Evolutionary conservation across 2,888 invertebrate genomes (phyloP).

Genomic region (Apodemia hepburni): DNA sequence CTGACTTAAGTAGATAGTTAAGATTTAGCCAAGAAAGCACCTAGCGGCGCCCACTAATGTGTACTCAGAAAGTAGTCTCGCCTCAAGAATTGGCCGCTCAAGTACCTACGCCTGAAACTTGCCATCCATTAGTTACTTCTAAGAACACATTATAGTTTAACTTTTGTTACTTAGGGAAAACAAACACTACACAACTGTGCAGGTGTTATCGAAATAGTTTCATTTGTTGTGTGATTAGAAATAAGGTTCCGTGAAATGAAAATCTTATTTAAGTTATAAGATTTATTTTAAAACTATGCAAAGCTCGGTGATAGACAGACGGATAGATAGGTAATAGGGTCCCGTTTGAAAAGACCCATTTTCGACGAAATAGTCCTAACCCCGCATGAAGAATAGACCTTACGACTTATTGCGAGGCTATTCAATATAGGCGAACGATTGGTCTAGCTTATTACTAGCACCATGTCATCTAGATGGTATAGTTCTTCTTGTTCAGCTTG

Average conservation of each 20-base stretch:
- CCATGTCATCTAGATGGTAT: too few relatives aligned
- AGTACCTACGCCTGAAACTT: constrained; percentile 68
- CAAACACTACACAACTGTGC: constrained; percentile 38
- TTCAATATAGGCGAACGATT: too few relatives aligned
- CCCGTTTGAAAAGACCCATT: too few relatives aligned
- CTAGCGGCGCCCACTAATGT: constrained; percentile 63
- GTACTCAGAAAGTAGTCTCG: constrained; percentile 71
- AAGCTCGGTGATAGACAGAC: too few relatives aligned
- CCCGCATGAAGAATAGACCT: too few relatives aligned
- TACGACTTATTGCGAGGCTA: too few relatives aligned
- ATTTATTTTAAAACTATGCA: too few relatives aligned
- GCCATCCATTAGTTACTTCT: constrained; percentile 71
- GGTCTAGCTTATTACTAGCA: too few relatives aligned
- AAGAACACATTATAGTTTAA: constrained; percentile 70
- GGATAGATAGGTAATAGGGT: too few relatives aligned
- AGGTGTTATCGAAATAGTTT: constrained; percentile 35
- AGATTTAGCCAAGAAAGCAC: constrained; percentile 65
- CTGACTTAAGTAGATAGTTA: constrained; percentile 73
- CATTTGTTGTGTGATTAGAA: constrained; percentile 28
- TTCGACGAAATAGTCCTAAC: too few relatives aligned
- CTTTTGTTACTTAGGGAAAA: constrained; percentile 59
- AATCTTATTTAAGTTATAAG: too few relatives aligned
- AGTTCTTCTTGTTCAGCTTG: too few relatives aligned
- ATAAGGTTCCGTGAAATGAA: background rate
- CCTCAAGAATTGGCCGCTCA: constrained; percentile 67